Percentiles rank a stretch among this genome's conserved stretches.
These are phyloP conservation scores for Trachops cirrhosus DNA, from an alignment of 2,797 vertebrate species.

Conservation along the genomic window DNA sequence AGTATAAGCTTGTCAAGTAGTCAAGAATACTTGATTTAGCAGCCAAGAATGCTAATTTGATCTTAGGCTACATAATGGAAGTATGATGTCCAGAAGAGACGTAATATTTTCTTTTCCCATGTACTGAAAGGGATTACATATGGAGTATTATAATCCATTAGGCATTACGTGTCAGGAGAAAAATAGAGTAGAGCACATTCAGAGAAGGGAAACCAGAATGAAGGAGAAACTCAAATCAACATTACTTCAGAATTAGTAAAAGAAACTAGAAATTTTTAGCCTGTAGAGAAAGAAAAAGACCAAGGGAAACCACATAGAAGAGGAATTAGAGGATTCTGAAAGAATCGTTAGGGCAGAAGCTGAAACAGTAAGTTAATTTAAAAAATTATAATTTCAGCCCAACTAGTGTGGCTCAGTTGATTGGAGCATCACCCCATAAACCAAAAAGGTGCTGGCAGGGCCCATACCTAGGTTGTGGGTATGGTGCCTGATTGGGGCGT, in stretches of 20 bases:
- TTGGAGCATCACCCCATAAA: background rate
- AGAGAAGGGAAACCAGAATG: background rate
- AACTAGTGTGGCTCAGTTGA: too few relatives aligned
- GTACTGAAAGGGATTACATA: background rate
- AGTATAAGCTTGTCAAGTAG: background rate
- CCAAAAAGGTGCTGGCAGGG: background rate
- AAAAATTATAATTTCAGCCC: too few relatives aligned
- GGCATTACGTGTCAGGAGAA: background rate
- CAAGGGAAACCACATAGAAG: background rate
- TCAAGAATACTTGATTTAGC: background rate
- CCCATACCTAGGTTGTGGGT: background rate
- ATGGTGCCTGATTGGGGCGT: background rate
- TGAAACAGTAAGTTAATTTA: background rate
- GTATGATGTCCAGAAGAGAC: background rate
- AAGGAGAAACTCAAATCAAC: background rate
- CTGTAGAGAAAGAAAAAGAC: background rate
- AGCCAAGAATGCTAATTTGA: constrained; percentile 37
- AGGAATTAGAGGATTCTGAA: background rate
- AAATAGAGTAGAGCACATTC: background rate
- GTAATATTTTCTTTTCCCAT: background rate
- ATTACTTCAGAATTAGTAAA: background rate
- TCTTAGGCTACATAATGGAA: constrained; percentile 9
- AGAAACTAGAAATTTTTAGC: constrained; percentile 10
- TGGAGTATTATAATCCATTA: background rate
- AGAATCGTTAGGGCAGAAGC: background rate